Evolutionary conservation across 2,797 vertebrate species (phyloP).

Genomic region (Erithacus rubecula): DNA sequence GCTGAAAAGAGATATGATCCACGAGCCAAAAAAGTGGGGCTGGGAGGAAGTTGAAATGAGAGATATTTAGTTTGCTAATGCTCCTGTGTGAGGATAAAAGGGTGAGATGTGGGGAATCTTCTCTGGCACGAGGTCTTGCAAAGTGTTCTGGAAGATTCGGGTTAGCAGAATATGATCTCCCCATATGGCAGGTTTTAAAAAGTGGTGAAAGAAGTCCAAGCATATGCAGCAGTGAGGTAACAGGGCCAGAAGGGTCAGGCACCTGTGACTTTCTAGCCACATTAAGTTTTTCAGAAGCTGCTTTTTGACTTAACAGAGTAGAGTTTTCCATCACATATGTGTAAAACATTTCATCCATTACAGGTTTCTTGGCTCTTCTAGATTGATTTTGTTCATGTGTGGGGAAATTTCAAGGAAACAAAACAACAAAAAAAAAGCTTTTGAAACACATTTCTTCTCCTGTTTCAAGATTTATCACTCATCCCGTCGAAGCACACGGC

Average conservation of each 20-base stretch:
- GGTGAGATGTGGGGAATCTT: slow-evolving; percentile 75
- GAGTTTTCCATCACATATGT: slow-evolving; percentile 81
- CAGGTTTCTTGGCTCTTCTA: slow-evolving; percentile 69
- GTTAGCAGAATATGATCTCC: slow-evolving; percentile 76
- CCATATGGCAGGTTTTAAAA: slow-evolving; percentile 68
- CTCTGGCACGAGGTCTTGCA: slow-evolving; percentile 64
- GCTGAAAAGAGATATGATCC: slow-evolving; percentile 61
- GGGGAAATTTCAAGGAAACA: slow-evolving; percentile 55
- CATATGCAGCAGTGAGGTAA: slow-evolving; percentile 70
- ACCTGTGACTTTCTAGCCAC: slow-evolving; percentile 77
- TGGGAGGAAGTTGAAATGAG: slow-evolving; percentile 78
- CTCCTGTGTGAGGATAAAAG: slow-evolving; percentile 81
- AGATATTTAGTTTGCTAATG: slow-evolving; percentile 78
- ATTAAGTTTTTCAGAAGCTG: slow-evolving; percentile 79
- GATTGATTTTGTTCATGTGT: slow-evolving; percentile 34
- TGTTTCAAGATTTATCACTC: slow-evolving; percentile 40
- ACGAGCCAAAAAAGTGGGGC: slow-evolving; percentile 72
- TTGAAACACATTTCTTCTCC: slow-evolving; percentile 56
- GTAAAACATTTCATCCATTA: slow-evolving; percentile 79
- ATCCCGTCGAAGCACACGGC: neutral
- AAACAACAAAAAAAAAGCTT: slow-evolving; percentile 65
- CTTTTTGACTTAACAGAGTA: slow-evolving; percentile 76
- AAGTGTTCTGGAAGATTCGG: slow-evolving; percentile 78
- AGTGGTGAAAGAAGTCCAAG: slow-evolving; percentile 69
- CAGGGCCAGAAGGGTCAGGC: slow-evolving; percentile 69